phyloP scores from a whole-genome alignment of 2,113 vertebrate genomes.

The Anoura caudifer region DNA sequence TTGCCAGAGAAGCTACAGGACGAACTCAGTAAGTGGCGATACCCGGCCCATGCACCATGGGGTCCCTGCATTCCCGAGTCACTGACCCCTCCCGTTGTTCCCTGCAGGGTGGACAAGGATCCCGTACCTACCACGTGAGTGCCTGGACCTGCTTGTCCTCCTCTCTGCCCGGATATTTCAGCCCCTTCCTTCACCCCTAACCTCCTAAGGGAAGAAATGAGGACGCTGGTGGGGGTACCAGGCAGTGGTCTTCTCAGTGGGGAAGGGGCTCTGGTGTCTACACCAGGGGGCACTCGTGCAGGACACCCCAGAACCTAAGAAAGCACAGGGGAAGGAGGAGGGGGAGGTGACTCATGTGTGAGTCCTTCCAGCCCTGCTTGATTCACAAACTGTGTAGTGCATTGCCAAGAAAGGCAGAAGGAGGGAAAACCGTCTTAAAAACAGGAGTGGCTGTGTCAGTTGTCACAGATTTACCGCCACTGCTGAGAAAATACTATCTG shows the following conservation, averaged over 20 bases:
- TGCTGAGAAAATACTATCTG: neutral
- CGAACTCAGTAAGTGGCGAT: neutral
- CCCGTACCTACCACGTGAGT: neutral
- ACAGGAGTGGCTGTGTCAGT: neutral
- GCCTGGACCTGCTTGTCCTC: neutral
- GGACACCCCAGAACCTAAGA: too few species aligned
- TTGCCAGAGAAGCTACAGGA: neutral
- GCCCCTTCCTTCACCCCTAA: neutral
- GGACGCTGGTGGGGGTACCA: too few species aligned
- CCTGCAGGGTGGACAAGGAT: neutral
- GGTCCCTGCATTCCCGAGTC: neutral
- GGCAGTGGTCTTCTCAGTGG: neutral
- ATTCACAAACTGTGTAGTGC: neutral
- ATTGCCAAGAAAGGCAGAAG: too few species aligned
- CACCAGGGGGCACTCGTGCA: accelerated
- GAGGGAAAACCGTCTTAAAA: neutral
- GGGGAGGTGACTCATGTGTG: neutral
- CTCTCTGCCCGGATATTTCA: neutral
- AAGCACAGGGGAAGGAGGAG: neutral
- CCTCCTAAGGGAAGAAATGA: too few species aligned
- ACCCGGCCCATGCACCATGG: accelerated
- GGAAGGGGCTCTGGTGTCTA: neutral
- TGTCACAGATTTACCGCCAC: neutral
- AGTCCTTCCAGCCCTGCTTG: neutral
- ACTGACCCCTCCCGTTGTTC: neutral